Percentiles rank a stretch among this genome's conserved stretches.
These are phyloP conservation scores for Callithrix jacchus DNA, from an alignment of 2,113 vertebrate species.

Conservation along the genomic window DNA sequence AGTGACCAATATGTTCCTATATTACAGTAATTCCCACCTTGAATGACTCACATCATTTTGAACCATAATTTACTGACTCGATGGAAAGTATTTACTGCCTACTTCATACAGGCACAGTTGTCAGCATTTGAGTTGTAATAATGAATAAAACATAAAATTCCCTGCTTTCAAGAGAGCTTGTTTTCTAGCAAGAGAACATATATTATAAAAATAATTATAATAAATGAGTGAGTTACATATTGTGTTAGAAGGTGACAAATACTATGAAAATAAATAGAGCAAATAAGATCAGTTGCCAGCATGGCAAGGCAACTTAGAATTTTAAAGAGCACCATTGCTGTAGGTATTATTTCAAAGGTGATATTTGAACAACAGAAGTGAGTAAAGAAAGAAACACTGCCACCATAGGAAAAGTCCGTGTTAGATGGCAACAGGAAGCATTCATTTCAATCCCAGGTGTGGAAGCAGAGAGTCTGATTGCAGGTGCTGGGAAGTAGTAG, in stretches of 20 bases:
- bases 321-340: background rate
- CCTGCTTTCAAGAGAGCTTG: background rate
- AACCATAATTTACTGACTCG: background rate
- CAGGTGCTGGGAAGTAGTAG: background rate
- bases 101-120: background rate
- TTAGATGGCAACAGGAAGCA: background rate
- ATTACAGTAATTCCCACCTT: background rate
- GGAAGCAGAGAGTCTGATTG: accelerated
- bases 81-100: background rate
- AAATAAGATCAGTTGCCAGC: background rate
- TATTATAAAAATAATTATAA: background rate
- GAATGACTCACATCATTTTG: background rate
- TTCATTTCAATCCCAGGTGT: background rate
- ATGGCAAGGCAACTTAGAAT: background rate
- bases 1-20: background rate
- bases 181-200: background rate
- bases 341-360: background rate
- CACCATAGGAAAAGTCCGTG: background rate
- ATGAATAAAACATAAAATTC: background rate
- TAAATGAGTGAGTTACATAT: background rate
- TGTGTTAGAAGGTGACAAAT: background rate
- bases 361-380: background rate
- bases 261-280: background rate
- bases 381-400: background rate
- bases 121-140: background rate